Base-by-base conservation (phyloP, 2,113 vertebrate species). In the Verasper variegatus region DNA sequence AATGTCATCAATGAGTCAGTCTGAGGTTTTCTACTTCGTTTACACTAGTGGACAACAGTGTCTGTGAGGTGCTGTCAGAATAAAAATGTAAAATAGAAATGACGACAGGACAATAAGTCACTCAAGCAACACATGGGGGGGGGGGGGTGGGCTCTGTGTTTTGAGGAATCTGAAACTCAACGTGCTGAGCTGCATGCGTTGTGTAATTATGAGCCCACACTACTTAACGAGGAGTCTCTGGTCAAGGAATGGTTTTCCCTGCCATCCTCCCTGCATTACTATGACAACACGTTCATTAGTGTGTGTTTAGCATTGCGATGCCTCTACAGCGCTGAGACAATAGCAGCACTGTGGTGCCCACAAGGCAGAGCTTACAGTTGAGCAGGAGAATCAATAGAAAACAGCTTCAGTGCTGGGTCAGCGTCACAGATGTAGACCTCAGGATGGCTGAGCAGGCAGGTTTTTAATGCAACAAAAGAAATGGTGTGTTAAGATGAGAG, bases 281-380 rank as follows among this genome's bases (percentile, higher is more conserved):
- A 94, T 94, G 94, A 94, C 93, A 94, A 95, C 94, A 91, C 73
- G 55, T 91, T 95, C 91, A 92, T 93, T 91, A 86, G 86, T 71
- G 84, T 74, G 74, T 88, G 88, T 83, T 87, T 79, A 81, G 84
- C 81, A 64, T 77, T 49, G 78, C 89, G 78, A 85, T 89, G 80
- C 84, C 86, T 86, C 91, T 83, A 88, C 90, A 86, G 76, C 68
- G 80, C 80, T 64, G 76, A 91, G 88, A 91, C 87, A 91, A 91
- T 91, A 90, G 85, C 78, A 82, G 78, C 81, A 80, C 69, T 78
- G 87, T 85, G 70, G 76, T 86, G 67, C 68, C 73, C 78, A 74
- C 52, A 78, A 82, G 68, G 82, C 86, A 87, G n/a, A 80, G 82
- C 88, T 84, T 69, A 74, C 51, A 88, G 86, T 66, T 74, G 64